Evolutionary conservation across 1,140 invertebrate genomes (phyloP).

Genomic region (Carposina sasakii): DNA sequence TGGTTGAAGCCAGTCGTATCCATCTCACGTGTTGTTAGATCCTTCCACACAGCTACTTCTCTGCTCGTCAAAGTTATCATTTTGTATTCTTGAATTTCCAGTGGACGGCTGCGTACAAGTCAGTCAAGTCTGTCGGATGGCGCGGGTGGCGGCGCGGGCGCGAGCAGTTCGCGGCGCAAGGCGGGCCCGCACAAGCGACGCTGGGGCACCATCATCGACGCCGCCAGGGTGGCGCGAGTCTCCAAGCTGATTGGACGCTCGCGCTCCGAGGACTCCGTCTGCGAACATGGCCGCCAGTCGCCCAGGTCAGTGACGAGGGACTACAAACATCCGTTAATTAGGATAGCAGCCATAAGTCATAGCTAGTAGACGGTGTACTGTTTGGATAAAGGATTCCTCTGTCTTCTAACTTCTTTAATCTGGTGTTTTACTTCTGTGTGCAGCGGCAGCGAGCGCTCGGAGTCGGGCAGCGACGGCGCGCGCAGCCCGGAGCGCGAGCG

Average conservation of each 20-base stretch:
- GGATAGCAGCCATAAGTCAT: too few species aligned
- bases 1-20: too few species aligned
- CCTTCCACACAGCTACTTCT: too few species aligned
- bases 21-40: too few species aligned
- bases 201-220: slow-evolving; percentile 88
- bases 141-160: slow-evolving; percentile 6
- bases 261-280: slow-evolving; percentile 87
- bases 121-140: slow-evolving; percentile 58
- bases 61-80: too few species aligned
- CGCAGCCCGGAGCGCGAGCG: slow-evolving; percentile 53
- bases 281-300: slow-evolving; percentile 75
- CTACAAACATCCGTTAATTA: too few species aligned
- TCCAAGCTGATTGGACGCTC: slow-evolving; percentile 82
- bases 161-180: slow-evolving; percentile 68
- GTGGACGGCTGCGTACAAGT: slow-evolving; percentile 41
- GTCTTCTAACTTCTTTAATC: too few species aligned
- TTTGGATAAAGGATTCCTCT: too few species aligned
- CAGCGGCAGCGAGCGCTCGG: slow-evolving; percentile 57
- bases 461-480: slow-evolving; percentile 57
- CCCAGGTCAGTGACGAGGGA: slow-evolving; percentile 39
- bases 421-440: not conserved
- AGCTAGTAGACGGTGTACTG: too few species aligned
- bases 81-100: too few species aligned
- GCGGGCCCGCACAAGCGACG: slow-evolving; percentile 79
- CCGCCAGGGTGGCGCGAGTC: slow-evolving; percentile 84